Base-by-base conservation (phyloP, 2,888 invertebrate species). In the Archaeoteleia sp. region DNA sequence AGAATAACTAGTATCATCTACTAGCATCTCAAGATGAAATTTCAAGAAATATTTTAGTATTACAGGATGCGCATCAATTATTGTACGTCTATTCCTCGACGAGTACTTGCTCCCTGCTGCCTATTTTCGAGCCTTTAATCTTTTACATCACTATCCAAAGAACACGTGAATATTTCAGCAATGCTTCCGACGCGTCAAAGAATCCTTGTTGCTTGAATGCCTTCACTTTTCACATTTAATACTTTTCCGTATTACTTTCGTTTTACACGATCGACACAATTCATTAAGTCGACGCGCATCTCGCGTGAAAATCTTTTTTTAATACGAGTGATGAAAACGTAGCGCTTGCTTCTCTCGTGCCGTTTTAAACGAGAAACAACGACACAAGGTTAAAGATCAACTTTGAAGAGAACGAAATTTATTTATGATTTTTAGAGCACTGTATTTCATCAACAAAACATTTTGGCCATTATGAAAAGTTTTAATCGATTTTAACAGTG, bases 11-110 rank as follows among this genome's bases (percentile, higher is more conserved):
- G 35, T 53, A 57, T 53, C 35, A 8, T 2, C 13, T 23, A 20
- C 14, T 48, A 6, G 13, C 32, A 43, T 43, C 46, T 8, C 14
- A 15, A 1, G 53, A 45, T n/a, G 34, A 4, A 45, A 25, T 20
- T 17, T 46, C 6, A 51, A 57, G 45, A 53, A 54, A 51, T 39
- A 34, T 37, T 45, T 32, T 37, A 23, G 30, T 37, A 42, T 66
- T 54, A 60, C 54, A 43, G 57, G 35, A 60, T 23, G 42, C 23
- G 49, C 48, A 48, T 61, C 55, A 61, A 67, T 61, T 67, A 67
- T 67, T 61, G 34, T 49, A 61, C 29, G 20, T 54, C 43, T 54
- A 48, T 20, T 20, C 20, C 20, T 20, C 48, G 27, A n/a, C n/a
- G n/a, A n/a, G n/a, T n/a, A n/a, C n/a, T n/a, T n/a, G n/a, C n/a